Conservation (phyloP, 2,797 vertebrate genomes). For the Tokudaia tokunoshimensis region DNA sequence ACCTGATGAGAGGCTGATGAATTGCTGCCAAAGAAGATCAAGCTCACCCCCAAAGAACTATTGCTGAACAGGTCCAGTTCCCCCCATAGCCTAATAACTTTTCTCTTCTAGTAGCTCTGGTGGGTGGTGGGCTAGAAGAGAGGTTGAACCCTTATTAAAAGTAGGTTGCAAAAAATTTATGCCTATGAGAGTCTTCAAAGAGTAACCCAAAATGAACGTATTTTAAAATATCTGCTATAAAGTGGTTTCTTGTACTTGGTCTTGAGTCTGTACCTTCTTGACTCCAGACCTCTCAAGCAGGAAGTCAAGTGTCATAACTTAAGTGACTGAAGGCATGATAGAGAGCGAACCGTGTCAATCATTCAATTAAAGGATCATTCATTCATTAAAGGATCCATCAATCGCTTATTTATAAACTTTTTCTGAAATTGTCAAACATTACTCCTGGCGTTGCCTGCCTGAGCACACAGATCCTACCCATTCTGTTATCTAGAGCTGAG, state of each 20-base stretch:
- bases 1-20: too few species aligned
- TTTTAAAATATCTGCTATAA: neutral
- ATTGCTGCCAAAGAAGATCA: neutral
- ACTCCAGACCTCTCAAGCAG: neutral
- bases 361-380: neutral
- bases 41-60: neutral
- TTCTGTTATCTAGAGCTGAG: constrained; percentile 28
- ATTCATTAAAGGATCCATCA: neutral
- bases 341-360: neutral
- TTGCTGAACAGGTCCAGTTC: neutral
- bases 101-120: neutral
- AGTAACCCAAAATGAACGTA: neutral
- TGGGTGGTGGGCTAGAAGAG: neutral
- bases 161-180: neutral
- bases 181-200: neutral
- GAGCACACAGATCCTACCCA: neutral
- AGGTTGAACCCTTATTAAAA: neutral
- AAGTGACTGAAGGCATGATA: neutral
- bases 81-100: neutral
- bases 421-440: neutral
- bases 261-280: neutral
- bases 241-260: neutral
- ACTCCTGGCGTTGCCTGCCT: neutral
- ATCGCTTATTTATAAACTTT: neutral
- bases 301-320: neutral